Evolutionary conservation across 2,888 invertebrate species (phyloP).

Genomic region (Cephus runcator): DNA sequence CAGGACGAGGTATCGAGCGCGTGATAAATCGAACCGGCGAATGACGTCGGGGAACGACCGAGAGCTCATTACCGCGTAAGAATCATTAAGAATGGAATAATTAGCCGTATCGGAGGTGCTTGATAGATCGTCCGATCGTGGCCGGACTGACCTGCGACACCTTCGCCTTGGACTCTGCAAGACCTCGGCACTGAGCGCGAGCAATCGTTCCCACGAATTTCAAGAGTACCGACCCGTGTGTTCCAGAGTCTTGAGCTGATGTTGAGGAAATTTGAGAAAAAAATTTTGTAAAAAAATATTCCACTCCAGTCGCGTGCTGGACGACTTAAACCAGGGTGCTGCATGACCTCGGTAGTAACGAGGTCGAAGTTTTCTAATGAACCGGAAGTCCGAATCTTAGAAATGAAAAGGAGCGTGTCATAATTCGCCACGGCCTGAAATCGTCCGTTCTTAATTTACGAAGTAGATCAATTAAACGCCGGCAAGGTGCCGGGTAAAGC

Average conservation of each 20-base stretch:
- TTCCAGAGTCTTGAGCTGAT: background rate
- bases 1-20: background rate
- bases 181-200: background rate
- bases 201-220: background rate
- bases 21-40: background rate
- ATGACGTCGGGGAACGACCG: conserved; percentile 8
- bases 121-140: conserved; percentile 50
- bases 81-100: conserved; percentile 50
- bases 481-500: conserved; percentile 55
- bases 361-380: background rate
- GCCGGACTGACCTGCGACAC: conserved; percentile 42
- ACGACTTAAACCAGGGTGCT: too few relatives aligned
- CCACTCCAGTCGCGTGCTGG: too few relatives aligned
- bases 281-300: background rate
- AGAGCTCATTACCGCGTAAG: conserved; percentile 28
- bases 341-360: background rate
- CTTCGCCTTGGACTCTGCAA: background rate
- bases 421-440: background rate
- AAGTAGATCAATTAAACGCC: conserved; percentile 47
- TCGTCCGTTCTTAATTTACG: conserved; percentile 2
- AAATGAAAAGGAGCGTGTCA: background rate
- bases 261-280: background rate
- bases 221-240: background rate
- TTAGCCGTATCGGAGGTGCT: conserved; percentile 44
- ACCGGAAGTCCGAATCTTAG: background rate